Percentiles rank a stretch among this genome's conserved stretches.
Evolutionary conservation across 2,888 invertebrate genomes (phyloP).

Genomic region (Drosophila lacicola): DNA sequence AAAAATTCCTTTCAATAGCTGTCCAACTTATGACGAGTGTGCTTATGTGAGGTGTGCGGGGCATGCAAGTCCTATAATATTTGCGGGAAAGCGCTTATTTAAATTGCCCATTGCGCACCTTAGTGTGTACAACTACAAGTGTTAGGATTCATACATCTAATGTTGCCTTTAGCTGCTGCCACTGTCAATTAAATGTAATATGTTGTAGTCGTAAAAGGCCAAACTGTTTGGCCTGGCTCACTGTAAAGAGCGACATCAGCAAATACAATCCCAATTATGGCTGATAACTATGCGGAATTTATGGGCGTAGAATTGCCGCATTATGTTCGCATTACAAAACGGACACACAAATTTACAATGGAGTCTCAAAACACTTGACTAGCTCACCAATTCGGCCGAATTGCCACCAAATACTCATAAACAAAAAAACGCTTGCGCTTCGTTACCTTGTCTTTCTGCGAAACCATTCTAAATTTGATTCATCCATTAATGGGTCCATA

Average conservation of each 20-base stretch:
- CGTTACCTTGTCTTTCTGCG: conserved; percentile 24
- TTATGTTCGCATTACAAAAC: conserved; percentile 60
- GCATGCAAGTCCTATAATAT: conserved; percentile 3
- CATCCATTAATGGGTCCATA: conserved; percentile 68
- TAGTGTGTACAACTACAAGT: background rate
- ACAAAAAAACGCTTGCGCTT: conserved; percentile 10
- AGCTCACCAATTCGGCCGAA: background rate
- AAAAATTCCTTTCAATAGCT: conserved; percentile 28
- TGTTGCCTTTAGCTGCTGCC: conserved; percentile 30
- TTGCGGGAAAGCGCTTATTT: conserved; percentile 6
- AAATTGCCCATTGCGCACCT: conserved; percentile 14
- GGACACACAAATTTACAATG: conserved; percentile 38
- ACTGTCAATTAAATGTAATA: conserved; percentile 70
- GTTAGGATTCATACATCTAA: conserved; percentile 25
- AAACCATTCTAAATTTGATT: conserved; percentile 63
- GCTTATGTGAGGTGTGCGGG: conserved; percentile 2
- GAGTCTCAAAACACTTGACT: conserved; percentile 24
- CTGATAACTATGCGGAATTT: conserved; percentile 25
- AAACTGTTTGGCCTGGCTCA: conserved; percentile 19
- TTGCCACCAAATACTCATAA: conserved; percentile 1
- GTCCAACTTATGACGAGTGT: conserved; percentile 3
- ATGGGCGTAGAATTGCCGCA: conserved; percentile 37
- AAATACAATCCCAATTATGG: conserved; percentile 61
- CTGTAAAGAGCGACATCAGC: conserved; percentile 51
- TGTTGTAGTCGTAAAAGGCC: conserved; percentile 62